These are phyloP conservation scores for Porites cylindrica DNA, from an alignment of 92 coral and sea anemone species.

Conservation along the genomic window DNA sequence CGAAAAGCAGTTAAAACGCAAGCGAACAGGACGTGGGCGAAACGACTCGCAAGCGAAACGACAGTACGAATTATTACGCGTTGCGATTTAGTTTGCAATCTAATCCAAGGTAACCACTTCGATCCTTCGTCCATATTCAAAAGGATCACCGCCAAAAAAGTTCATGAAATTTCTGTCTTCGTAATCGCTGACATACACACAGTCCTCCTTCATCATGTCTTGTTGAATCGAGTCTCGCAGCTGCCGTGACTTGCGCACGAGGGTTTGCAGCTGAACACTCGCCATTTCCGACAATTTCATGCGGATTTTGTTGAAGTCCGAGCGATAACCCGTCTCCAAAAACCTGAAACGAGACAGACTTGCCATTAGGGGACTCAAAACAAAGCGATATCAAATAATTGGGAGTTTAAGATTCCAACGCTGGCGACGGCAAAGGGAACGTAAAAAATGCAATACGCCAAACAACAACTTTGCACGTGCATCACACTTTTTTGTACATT, in stretches of 20 bases:
- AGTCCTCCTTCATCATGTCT: slow-evolving; percentile 92
- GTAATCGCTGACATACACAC: slow-evolving; percentile 93
- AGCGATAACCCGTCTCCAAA: slow-evolving; percentile 94
- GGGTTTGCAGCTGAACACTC: slow-evolving; percentile 85
- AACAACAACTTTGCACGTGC: no score
- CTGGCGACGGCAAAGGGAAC: no score
- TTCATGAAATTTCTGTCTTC: slow-evolving; percentile 87
- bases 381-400: background rate
- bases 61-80: no score
- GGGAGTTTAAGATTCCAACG: background rate
- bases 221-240: slow-evolving; percentile 91
- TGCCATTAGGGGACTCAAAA: background rate
- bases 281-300: slow-evolving; percentile 97
- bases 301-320: slow-evolving; percentile 98
- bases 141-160: slow-evolving; percentile 77
- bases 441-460: no score
- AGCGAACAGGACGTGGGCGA: no score
- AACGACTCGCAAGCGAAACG: no score
- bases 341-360: slow-evolving; percentile 68
- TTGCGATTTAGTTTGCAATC: background rate
- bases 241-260: slow-evolving; percentile 94
- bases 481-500: no score
- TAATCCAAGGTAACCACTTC: slow-evolving; percentile 97
- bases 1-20: no score
- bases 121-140: slow-evolving; percentile 81